These are phyloP conservation scores for Protomyctophum bolini DNA, from an alignment of 2,113 vertebrate species.

Conservation along the genomic window DNA sequence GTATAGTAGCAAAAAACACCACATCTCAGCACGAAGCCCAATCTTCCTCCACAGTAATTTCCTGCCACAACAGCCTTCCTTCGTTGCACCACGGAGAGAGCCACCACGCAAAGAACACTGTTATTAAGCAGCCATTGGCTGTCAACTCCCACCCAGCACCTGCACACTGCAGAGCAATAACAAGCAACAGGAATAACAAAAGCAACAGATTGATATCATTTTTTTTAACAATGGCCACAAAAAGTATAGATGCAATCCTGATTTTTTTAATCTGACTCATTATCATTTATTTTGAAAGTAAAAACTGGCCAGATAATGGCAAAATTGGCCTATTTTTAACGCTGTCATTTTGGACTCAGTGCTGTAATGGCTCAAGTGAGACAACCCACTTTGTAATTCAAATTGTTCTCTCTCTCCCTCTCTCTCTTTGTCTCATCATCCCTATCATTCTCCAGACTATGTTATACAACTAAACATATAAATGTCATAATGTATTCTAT, in stretches of 20 bases:
- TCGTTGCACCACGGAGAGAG: conserved; percentile 55
- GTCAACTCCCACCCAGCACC: conserved; percentile 74
- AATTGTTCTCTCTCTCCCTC: conserved; percentile 1
- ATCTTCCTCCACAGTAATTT: conserved; percentile 78
- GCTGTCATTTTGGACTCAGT: background rate
- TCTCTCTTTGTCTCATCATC: background rate
- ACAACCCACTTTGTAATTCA: background rate
- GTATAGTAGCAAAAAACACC: conserved; percentile 53
- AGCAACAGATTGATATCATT: conserved; percentile 38
- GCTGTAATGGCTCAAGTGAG: background rate
- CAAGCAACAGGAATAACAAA: conserved; percentile 47
- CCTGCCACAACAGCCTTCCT: conserved; percentile 69
- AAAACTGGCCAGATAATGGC: conserved; percentile 7
- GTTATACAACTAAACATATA: background rate
- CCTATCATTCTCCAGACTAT: background rate
- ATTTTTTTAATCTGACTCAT: conserved; percentile 6
- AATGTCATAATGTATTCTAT: conserved; percentile 12
- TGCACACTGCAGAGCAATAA: conserved; percentile 58
- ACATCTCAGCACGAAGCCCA: conserved; percentile 68
- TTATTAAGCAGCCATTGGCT: conserved; percentile 71
- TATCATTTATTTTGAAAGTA: conserved; percentile 14
- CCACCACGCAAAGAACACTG: conserved; percentile 68
- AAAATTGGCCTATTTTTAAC: conserved; percentile 5
- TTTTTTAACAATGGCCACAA: conserved; percentile 4
- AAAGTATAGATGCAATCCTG: background rate